phyloP scores from a whole-genome alignment of 2,888 invertebrate genomes.

The Hypsopygia costalis region DNA sequence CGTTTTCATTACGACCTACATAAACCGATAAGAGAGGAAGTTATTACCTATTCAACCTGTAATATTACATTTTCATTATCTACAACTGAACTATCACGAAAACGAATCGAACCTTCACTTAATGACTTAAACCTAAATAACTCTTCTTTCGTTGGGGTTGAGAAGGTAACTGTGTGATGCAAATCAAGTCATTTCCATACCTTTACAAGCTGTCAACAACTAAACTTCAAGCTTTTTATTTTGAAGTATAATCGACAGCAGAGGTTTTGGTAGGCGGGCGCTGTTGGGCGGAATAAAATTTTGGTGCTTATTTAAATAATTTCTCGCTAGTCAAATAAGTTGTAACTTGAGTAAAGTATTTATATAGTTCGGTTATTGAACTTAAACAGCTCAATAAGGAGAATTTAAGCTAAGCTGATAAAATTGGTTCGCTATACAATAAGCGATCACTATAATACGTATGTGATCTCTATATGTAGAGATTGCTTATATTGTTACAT shows the following conservation, averaged over 20 bases:
- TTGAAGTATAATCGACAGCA: slow-evolving; percentile 9
- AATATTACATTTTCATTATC: slow-evolving; percentile 1
- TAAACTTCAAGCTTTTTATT: too few species aligned
- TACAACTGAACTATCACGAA: slow-evolving; percentile 5
- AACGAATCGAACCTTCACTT: neutral
- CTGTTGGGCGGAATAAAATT: slow-evolving; percentile 1
- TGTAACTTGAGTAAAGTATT: too few species aligned
- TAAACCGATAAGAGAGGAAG: neutral
- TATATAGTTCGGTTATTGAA: too few species aligned
- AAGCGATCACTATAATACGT: too few species aligned
- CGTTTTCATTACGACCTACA: slow-evolving; percentile 2
- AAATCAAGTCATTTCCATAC: slow-evolving; percentile 62
- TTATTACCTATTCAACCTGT: neutral
- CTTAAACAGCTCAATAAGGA: too few species aligned
- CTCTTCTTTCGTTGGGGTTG: slow-evolving; percentile 13
- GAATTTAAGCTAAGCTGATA: too few species aligned
- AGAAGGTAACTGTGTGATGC: slow-evolving; percentile 44
- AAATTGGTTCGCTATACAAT: too few species aligned
- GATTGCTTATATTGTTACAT: too few species aligned
- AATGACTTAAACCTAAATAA: slow-evolving; percentile 1
- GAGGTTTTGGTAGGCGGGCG: neutral
- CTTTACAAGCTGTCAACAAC: slow-evolving; percentile 36
- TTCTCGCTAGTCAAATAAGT: too few species aligned
- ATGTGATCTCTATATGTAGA: too few species aligned
- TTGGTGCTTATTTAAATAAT: too few species aligned